phyloP scores from a whole-genome alignment of 2,113 vertebrate species.

The Etheostoma cragini region DNA sequence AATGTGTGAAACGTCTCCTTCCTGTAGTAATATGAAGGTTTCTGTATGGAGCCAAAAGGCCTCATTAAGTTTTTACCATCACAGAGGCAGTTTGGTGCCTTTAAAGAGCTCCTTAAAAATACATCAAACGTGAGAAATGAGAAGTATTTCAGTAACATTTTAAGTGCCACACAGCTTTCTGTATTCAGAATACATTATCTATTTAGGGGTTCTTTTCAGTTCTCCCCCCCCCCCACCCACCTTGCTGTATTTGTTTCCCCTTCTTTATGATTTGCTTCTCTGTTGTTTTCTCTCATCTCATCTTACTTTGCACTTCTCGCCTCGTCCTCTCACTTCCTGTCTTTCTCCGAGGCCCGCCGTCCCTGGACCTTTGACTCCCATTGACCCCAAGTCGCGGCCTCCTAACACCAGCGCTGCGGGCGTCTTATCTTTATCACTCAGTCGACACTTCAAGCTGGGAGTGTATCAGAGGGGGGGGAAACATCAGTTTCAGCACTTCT shows the following conservation, averaged over 20 bases:
- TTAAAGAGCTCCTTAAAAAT: constrained; percentile 20
- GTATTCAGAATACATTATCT: neutral
- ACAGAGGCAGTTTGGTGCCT: neutral
- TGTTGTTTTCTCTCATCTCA: constrained; percentile 33
- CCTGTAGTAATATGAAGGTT: neutral
- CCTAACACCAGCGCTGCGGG: constrained; percentile 30
- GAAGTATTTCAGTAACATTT: neutral
- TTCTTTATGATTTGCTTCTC: constrained; percentile 1
- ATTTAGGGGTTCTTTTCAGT: neutral
- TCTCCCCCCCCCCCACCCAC: neutral
- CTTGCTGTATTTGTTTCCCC: neutral
- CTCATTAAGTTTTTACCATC: constrained; percentile 13
- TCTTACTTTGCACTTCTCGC: constrained; percentile 8
- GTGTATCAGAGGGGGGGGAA: constrained; percentile 10
- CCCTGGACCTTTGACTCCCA: constrained; percentile 56
- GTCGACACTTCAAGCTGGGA: constrained; percentile 55
- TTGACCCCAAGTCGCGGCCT: constrained; percentile 46
- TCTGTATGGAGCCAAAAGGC: neutral
- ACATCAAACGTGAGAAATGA: constrained; percentile 3
- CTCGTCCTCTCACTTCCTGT: constrained; percentile 50
- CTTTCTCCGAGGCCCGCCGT: constrained; percentile 40
- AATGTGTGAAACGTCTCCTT: neutral
- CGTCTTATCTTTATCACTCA: constrained; percentile 64
- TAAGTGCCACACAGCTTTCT: neutral
- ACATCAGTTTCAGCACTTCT: constrained; percentile 60